These are phyloP conservation scores for Glossophaga mutica DNA, from an alignment of 2,797 vertebrate genomes.

Conservation along the genomic window DNA sequence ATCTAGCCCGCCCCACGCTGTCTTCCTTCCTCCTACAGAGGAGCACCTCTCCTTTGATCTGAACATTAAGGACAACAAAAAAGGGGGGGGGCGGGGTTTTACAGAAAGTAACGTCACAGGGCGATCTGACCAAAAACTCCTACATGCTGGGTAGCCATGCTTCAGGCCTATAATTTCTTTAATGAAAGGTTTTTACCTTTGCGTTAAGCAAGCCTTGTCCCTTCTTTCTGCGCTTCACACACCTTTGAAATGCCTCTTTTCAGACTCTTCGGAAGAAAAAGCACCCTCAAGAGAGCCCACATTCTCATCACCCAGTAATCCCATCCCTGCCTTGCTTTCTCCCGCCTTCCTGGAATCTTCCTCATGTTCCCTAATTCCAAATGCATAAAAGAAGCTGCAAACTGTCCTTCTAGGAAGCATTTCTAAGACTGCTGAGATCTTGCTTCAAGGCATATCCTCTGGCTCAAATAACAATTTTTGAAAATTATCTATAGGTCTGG, in stretches of 20 bases:
- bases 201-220: neutral
- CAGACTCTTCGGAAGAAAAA: neutral
- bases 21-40: neutral
- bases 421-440: neutral
- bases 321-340: neutral
- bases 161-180: neutral
- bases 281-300: neutral
- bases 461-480: neutral
- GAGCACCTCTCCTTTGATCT: neutral
- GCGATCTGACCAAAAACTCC: neutral
- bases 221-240: neutral
- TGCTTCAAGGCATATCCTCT: neutral
- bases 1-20: fast-evolving
- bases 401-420: neutral
- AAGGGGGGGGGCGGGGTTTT: neutral
- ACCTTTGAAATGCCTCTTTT: neutral
- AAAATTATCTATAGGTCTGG: neutral
- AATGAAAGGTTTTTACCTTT: neutral
- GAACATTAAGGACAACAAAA: neutral
- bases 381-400: neutral
- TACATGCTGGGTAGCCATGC: neutral
- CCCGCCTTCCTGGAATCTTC: neutral
- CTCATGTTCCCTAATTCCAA: neutral
- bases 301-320: neutral
- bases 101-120: neutral